Conservation (phyloP, 2,113 vertebrate genomes). For the Colaptes auratus region DNA sequence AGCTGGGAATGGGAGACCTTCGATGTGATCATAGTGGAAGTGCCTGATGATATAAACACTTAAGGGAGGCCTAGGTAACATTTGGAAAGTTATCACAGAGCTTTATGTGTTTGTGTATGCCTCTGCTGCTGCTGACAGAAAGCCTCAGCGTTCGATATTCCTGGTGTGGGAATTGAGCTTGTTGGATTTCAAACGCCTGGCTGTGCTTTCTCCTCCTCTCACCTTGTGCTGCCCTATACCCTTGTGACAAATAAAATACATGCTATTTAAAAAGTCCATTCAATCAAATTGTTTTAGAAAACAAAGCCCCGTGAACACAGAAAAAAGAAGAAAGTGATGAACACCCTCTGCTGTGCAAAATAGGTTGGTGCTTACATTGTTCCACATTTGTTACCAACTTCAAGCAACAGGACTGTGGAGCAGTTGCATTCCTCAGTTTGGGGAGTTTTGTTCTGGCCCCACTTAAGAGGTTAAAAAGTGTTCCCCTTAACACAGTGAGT, state of each 20-base stretch:
- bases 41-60: not conserved
- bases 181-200: not conserved
- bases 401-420: not conserved
- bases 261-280: not conserved
- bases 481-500: not conserved
- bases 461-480: not conserved
- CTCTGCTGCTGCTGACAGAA: not conserved
- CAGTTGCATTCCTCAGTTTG: not conserved
- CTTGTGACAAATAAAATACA: not conserved
- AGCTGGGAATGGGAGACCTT: not conserved
- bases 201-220: not conserved
- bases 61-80: not conserved
- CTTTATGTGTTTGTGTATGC: fast-evolving
- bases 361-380: not conserved
- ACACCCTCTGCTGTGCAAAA: not conserved
- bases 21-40: not conserved
- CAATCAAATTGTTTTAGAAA: not conserved
- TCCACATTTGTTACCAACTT: not conserved
- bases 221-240: constrained; percentile 20
- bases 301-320: not conserved
- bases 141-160: not conserved
- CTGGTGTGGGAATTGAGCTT: not conserved
- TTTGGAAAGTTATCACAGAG: not conserved
- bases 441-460: not conserved
- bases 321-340: not conserved